Base-by-base conservation (phyloP, 2,797 vertebrate species). In the Oreonectes daqikongensis region DNA sequence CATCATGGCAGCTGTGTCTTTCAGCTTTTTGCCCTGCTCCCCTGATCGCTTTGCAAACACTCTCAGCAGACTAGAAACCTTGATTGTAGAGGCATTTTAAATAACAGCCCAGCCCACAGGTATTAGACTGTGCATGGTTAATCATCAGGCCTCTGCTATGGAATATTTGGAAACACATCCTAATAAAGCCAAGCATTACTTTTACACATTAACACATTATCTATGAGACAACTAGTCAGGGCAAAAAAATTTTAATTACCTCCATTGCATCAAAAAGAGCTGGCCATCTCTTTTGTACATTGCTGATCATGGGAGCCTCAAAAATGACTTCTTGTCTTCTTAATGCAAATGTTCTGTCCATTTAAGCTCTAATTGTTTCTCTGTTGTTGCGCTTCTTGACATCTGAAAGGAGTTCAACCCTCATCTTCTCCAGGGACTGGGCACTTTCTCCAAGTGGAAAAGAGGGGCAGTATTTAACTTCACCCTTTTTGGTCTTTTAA, bases 351-450 rank as follows among this genome's bases (percentile, higher is more conserved):
- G 42, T 75, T 72, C 4, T 67, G 1, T 78, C 60, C 77, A 76
- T 77, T 79, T 82, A 69, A 18, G n/a, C n/a, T 50, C 42, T 59
- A 66, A 78, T 18, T 52, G 78, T 74, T 69, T 75, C 76, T 69
- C 74, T 73, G 63, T 86, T 84, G 5, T 84, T 83, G 0, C 32
- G 30, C 59, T 79, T 76, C 73, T 81, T 82, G 46, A 82, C 2
- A 81, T 84, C 80, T 79, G 75, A 74, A 65, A 84, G 69, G 18
- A 79, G 82, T 78, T 85, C 77, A 1, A 84, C 44, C 65, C 80
- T 82, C 30, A 85, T 81, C 24, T 78, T 77, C 79, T 85, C 80
- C 24, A 84, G 53, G 48, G 78, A 79, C 73, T 82, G 61, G 0
- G 0, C 4, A 14, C 70, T 12, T 73, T 82, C 82, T 75, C 78